Evolutionary conservation across 2,888 invertebrate species (phyloP).

Genomic region (Melieria omissa): DNA sequence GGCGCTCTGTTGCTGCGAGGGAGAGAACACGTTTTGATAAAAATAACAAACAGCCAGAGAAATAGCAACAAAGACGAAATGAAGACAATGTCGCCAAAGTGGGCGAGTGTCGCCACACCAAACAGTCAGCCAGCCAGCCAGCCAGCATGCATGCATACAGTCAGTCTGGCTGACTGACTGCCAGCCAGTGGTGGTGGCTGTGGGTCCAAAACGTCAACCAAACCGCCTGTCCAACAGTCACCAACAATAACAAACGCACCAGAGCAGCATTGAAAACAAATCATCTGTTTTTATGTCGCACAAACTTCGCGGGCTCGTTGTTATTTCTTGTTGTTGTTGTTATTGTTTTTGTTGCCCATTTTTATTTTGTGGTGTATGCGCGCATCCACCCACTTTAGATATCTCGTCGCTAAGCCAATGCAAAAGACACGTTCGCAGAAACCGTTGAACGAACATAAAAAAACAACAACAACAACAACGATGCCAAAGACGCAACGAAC

Average conservation of each 20-base stretch:
- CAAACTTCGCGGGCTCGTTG: neutral
- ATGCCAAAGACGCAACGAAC: too few relatives aligned
- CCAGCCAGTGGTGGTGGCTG: neutral
- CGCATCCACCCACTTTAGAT: constrained; percentile 23
- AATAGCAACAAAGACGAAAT: constrained; percentile 6
- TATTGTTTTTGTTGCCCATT: neutral
- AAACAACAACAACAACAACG: too few relatives aligned
- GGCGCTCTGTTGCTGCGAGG: neutral
- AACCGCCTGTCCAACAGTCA: neutral
- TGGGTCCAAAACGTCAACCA: constrained; percentile 11
- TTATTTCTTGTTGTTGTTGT: neutral
- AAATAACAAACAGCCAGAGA: neutral
- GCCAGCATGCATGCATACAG: too few relatives aligned
- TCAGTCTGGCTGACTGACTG: too few relatives aligned
- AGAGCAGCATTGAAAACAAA: constrained; percentile 11
- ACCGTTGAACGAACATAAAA: too few relatives aligned
- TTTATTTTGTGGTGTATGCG: constrained; percentile 3
- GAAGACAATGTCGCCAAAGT: constrained; percentile 34
- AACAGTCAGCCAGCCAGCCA: neutral
- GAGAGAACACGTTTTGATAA: constrained; percentile 25
- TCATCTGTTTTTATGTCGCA: constrained; percentile 28
- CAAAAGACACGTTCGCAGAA: too few relatives aligned
- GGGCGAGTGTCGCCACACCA: constrained; percentile 24
- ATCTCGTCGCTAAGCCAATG: too few relatives aligned
- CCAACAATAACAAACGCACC: too few relatives aligned